A percentile compares a stretch with the other conserved stretches of the same genome.
Conservation (phyloP, 2,113 vertebrate species). For the Alouatta palliata region DNA sequence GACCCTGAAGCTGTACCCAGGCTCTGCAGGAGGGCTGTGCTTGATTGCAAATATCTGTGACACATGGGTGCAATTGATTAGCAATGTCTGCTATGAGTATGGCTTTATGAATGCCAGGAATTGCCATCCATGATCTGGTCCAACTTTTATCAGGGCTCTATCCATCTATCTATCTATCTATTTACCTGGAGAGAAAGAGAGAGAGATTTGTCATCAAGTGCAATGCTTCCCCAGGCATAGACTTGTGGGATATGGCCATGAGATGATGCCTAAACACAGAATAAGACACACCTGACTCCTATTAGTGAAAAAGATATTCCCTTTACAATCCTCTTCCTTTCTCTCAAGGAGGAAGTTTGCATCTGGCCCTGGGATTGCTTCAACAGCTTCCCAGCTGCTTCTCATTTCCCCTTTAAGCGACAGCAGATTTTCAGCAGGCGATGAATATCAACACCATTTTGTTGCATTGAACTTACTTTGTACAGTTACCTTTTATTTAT, state of each 20-base stretch:
- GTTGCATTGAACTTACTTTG: not conserved
- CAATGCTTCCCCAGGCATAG: not conserved
- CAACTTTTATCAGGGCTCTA: not conserved
- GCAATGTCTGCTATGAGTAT: not conserved
- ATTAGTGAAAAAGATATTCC: not conserved
- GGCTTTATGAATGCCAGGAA: not conserved
- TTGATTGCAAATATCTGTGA: not conserved
- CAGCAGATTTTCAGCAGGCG: not conserved
- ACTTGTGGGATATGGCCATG: rapidly evolving
- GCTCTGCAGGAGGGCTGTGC: not conserved
- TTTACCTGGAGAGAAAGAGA: not conserved
- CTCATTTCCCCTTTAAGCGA: not conserved
- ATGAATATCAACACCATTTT: not conserved
- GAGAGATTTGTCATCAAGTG: not conserved
- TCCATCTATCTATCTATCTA: no score
- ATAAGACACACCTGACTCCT: not conserved
- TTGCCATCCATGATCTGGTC: not conserved
- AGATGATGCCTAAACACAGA: not conserved
- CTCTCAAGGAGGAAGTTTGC: not conserved
- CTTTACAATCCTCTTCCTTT: not conserved
- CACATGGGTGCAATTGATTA: not conserved
- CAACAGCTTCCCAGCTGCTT: not conserved
- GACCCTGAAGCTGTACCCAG: not conserved
- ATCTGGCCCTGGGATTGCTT: not conserved
- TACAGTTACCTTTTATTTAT: not conserved